Evolutionary conservation across 2,113 vertebrate genomes (phyloP), one percentile per base, ranked within the genome.

Genomic region (Hippocampus abdominalis): DNA sequence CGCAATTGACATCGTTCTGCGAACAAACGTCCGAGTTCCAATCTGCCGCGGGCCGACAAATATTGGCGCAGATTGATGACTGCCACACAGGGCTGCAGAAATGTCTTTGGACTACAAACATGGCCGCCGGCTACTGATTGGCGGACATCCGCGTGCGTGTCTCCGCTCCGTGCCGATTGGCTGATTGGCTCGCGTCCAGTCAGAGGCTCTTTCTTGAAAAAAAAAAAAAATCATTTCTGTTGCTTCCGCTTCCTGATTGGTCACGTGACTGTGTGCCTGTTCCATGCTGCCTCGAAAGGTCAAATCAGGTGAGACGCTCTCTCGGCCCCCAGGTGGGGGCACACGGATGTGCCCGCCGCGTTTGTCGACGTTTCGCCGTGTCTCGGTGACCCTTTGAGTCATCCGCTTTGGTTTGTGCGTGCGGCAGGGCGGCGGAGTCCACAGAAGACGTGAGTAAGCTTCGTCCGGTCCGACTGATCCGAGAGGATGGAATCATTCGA

Each of bases 401-500:
- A 36, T 36, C 32, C 42, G 53, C 21, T 10, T 21, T 32, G 59
- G n/a, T 5, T 10, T 15, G 44, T 29, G 32, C 73, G 53, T 77
- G 56, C 59, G 49, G 29, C 82, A 98, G 97, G 85, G 97, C 76
- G 68, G 95, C 96, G 9, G 97, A 99, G 74, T 94, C 96, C 0
- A 94, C 95, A 0, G 96, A 99, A 78, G 96, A 97, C 32, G 97
- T 99, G 46, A 93, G 88, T 2, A 95, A 91, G 61, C 92, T 98
- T 3, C 93, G 97, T 0, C 95, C 96, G 0, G 94, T 94, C 0
- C 94, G 97, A 18, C 90, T 95, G 51, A 95, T 99, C 79, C 92
- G 81, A 0, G 96, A 98, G 56, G 97, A 99, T 0, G 97, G 97
- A 44, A 93, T 99, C 87, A 94, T 99, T 60, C 90, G 96, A 6